Evolutionary conservation across 2,113 vertebrate genomes (phyloP).

Genomic region (Ochotona princeps): DNA sequence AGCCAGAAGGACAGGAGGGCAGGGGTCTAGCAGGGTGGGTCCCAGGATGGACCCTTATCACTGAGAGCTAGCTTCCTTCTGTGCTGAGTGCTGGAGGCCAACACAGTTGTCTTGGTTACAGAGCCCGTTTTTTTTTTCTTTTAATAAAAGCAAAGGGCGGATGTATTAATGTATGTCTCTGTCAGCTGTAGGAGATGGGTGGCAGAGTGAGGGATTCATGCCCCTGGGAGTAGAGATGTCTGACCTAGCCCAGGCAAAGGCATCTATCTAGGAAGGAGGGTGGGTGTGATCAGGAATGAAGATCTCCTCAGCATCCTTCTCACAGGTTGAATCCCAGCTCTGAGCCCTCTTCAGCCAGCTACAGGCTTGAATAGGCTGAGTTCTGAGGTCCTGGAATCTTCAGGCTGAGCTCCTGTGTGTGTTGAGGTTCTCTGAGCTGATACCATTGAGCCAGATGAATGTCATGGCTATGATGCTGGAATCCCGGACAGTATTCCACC

Average conservation of each 20-base stretch:
- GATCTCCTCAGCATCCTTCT: neutral
- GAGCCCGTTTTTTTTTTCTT: neutral
- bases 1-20: conserved; percentile 1
- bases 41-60: conserved; percentile 27
- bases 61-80: conserved; percentile 30
- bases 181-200: neutral
- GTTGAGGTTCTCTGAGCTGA: neutral
- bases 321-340: neutral
- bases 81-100: conserved; percentile 31
- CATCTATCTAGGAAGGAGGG: neutral
- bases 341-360: neutral
- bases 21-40: conserved; percentile 14
- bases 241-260: neutral
- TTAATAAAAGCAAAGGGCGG: conserved; percentile 58
- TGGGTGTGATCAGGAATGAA: too few species aligned
- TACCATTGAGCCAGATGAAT: neutral
- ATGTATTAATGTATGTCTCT: conserved; percentile 44
- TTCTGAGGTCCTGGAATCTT: neutral
- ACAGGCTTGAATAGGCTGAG: neutral
- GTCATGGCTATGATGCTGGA: neutral
- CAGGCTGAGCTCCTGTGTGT: neutral
- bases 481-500: neutral
- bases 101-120: conserved; percentile 66
- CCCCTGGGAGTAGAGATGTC: neutral
- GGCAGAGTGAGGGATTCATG: neutral